These are phyloP conservation scores for Mohoua ochrocephala DNA, from an alignment of 2,113 vertebrate species.

Conservation along the genomic window DNA sequence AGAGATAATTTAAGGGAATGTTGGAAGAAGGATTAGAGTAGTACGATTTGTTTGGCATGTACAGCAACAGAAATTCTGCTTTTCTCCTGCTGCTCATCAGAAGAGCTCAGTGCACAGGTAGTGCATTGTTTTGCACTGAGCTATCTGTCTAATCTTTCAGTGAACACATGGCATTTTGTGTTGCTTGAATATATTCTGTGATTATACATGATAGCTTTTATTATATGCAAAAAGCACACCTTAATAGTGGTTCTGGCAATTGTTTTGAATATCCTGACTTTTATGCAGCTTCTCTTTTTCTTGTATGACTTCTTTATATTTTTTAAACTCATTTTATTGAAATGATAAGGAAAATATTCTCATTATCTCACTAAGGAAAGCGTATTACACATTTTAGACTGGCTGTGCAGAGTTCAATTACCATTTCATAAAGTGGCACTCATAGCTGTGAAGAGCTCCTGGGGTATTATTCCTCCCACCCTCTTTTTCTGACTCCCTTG, in stretches of 20 bases:
- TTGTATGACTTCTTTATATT: not conserved
- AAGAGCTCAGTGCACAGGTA: not conserved
- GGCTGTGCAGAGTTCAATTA: not conserved
- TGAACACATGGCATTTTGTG: not conserved
- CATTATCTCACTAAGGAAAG: not conserved
- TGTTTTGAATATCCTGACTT: not conserved
- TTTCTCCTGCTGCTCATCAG: not conserved
- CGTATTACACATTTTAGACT: not conserved
- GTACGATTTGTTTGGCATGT: not conserved
- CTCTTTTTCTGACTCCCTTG: not conserved
- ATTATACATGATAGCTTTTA: not conserved
- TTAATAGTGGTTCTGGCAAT: not conserved
- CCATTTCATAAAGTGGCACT: not conserved
- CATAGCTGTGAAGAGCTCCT: not conserved
- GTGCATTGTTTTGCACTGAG: not conserved
- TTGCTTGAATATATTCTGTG: not conserved
- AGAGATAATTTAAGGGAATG: not conserved
- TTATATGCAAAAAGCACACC: not conserved
- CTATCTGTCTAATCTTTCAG: not conserved
- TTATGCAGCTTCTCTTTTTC: not conserved
- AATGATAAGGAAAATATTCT: not conserved
- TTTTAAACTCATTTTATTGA: not conserved
- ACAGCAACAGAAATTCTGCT: not conserved
- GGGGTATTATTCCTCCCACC: not conserved
- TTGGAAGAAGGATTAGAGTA: not conserved